Conservation (phyloP, 2,113 vertebrate species). For the Aplodontia rufa region DNA sequence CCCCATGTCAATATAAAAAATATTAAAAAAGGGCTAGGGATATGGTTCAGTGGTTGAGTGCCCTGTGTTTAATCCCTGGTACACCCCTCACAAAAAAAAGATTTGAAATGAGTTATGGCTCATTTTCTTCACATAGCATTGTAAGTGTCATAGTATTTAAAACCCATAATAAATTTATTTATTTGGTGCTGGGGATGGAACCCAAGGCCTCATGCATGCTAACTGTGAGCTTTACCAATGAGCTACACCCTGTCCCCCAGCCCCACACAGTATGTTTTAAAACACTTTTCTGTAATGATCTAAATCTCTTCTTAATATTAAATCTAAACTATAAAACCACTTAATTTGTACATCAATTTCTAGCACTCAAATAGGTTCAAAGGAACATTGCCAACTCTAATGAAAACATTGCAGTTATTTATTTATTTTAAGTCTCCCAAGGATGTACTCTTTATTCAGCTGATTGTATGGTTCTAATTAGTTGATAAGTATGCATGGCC, state of each 20-base stretch:
- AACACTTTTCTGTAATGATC: slow-evolving; percentile 49
- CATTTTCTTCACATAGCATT: slow-evolving; percentile 41
- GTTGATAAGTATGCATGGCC: slow-evolving; percentile 57
- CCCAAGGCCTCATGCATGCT: not conserved
- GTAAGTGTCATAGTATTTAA: slow-evolving; percentile 23
- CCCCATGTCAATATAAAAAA: too few relatives aligned
- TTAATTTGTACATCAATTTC: slow-evolving; percentile 56
- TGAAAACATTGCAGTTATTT: slow-evolving; percentile 66
- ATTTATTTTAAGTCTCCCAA: slow-evolving; percentile 65
- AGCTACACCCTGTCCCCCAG: not conserved
- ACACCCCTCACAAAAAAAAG: too few relatives aligned
- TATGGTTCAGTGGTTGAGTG: too few relatives aligned
- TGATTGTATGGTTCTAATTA: slow-evolving; percentile 64
- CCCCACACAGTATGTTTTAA: not conserved
- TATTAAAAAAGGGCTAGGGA: too few relatives aligned
- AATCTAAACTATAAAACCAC: slow-evolving; percentile 36
- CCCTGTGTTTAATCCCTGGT: too few relatives aligned
- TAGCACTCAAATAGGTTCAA: slow-evolving; percentile 51
- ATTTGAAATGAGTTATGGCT: slow-evolving; percentile 42
- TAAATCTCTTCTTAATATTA: slow-evolving; percentile 47
- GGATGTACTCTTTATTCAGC: slow-evolving; percentile 60
- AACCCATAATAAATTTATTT: not conserved
- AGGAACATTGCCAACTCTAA: slow-evolving; percentile 58
- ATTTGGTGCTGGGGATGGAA: not conserved
- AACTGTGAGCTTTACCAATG: not conserved